Evolutionary conservation across 2,113 vertebrate species (phyloP).

Genomic region (Microtus pennsylvanicus): DNA sequence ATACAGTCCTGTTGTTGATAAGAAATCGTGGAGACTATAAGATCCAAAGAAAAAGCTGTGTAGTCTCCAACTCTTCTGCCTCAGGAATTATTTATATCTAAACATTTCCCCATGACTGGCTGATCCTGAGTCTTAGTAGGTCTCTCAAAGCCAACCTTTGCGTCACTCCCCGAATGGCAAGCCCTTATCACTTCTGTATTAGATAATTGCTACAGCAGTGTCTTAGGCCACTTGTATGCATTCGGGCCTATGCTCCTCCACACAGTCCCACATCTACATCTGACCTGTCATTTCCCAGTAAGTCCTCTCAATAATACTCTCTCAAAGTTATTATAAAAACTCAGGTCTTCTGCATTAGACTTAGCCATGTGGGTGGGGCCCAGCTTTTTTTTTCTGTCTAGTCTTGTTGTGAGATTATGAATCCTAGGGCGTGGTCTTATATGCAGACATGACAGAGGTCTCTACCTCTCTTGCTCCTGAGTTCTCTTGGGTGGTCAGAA

Average conservation of each 20-base stretch:
- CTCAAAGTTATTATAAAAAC: not conserved
- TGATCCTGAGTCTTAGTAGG: not conserved
- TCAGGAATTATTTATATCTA: not conserved
- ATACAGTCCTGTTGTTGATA: not conserved
- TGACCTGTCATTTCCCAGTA: not conserved
- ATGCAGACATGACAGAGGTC: too few relatives aligned
- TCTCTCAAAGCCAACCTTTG: not conserved
- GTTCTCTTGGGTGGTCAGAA: too few relatives aligned
- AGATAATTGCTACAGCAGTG: not conserved
- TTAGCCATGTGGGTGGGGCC: not conserved
- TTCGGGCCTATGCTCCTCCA: not conserved
- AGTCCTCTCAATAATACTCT: not conserved
- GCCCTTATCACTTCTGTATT: not conserved
- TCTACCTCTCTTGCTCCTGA: too few relatives aligned
- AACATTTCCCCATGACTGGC: not conserved
- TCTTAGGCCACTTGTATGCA: not conserved
- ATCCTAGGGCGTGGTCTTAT: too few relatives aligned
- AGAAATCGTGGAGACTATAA: slow-evolving; percentile 16
- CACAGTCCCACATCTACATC: not conserved
- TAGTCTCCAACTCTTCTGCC: not conserved
- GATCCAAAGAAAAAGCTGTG: not conserved
- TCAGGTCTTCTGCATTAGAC: not conserved
- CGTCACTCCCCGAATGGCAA: not conserved
- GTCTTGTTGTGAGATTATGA: not conserved
- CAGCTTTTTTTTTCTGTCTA: not conserved